Evolutionary conservation across 2,888 invertebrate species (phyloP), one percentile per base, ranked within the genome.

Genomic region (Chrysomela aeneicollis): DNA sequence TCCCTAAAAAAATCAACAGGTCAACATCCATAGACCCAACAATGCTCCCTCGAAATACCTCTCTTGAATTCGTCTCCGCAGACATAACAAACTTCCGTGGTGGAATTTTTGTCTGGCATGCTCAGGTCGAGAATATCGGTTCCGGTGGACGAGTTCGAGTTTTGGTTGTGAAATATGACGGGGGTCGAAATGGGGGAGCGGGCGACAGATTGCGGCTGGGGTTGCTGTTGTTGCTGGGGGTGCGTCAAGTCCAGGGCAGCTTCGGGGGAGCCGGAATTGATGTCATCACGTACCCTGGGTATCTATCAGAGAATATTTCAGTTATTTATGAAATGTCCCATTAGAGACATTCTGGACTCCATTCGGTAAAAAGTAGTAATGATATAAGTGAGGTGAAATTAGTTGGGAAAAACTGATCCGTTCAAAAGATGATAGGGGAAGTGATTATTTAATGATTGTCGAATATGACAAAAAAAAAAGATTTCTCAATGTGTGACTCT

Each of bases 81-180:
- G 15, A 94, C 92, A 83, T 94, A 95, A 83, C 93, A 94, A 59
- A 94, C 94, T 84, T 94, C 94, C 19, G 93, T 94, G 74, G 92
- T 89, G 12, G 94, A 92, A 85, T 94, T 94, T 85, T 94, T 94
- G 83, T 94, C 94, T 10, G 94, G 94, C 94, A 95, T 94, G 68
- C 94, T 94, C 65, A 95, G 86, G 85, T 95, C 94, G 66, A 94
- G 85, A 76, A 94, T 94, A 81, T 93, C 93, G 49, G 88, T 71
- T 26, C 57, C 57, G 0, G 70, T 69, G 67, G 86, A 85, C 0
- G 87, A 82, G 61, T 81, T 81, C 12, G 81, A 81, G 72, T 82
- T 82, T 69, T 82, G 82, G 63, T 77, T 81, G 70, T 81, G 82
- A 67, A 73, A 46, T 74, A 66, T 78, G 68, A 68, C 79, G 74